Evolutionary conservation across 2,797 vertebrate species (phyloP).

Genomic region (Lycodopsis pacificus): DNA sequence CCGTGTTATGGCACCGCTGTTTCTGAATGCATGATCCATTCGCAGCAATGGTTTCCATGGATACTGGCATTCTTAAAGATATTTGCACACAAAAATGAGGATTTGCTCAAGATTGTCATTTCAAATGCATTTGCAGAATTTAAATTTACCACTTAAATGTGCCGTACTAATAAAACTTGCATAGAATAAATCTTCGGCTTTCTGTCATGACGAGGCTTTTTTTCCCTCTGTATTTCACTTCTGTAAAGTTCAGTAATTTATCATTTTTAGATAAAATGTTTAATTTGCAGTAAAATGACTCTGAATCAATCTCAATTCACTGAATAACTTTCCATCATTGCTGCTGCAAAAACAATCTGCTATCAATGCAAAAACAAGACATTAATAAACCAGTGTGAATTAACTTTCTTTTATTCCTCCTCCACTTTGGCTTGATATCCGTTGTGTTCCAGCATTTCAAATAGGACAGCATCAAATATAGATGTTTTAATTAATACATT

Average conservation of each 20-base stretch:
- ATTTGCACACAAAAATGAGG: conserved; percentile 26
- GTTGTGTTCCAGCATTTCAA: conserved; percentile 21
- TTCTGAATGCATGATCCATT: conserved; percentile 56
- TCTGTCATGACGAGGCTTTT: neutral
- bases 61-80: conserved; percentile 60
- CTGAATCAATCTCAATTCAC: neutral
- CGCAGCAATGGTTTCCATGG: conserved; percentile 77
- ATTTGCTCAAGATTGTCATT: conserved; percentile 37
- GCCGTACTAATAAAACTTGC: neutral
- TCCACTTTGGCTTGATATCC: conserved; percentile 2
- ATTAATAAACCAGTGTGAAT: conserved; percentile 26
- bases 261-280: neutral
- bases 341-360: neutral
- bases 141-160: conserved; percentile 9
- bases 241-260: neutral
- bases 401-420: conserved; percentile 17
- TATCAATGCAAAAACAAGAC: conserved; percentile 8
- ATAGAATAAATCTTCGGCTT: neutral
- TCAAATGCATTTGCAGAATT: conserved; percentile 7
- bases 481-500: conserved; percentile 33
- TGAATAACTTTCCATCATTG: neutral
- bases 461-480: conserved; percentile 35
- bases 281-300: neutral
- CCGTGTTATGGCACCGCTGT: conserved; percentile 38
- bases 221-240: neutral